Evolutionary conservation across 2,888 invertebrate genomes (phyloP).

Genomic region (Ophonus ardosiacus): DNA sequence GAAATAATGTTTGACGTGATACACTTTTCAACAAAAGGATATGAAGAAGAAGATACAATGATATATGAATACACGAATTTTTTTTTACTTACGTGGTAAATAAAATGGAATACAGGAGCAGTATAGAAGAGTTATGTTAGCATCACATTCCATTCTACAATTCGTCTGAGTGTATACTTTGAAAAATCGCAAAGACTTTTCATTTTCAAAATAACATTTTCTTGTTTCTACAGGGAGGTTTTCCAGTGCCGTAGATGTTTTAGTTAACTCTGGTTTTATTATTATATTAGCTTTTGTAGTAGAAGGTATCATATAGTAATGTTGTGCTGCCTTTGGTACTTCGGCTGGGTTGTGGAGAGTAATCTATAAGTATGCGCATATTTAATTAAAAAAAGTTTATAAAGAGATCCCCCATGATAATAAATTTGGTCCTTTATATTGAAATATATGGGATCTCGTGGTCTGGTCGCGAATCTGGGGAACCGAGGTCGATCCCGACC

Average conservation of each 20-base stretch:
- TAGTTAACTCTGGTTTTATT: slow-evolving; percentile 68
- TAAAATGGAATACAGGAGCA: neutral
- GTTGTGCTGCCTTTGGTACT: slow-evolving; percentile 67
- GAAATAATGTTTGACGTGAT: no score
- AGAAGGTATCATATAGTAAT: slow-evolving; percentile 67
- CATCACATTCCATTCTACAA: neutral
- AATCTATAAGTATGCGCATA: slow-evolving; percentile 66
- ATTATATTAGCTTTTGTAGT: slow-evolving; percentile 67
- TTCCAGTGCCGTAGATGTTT: slow-evolving; percentile 67
- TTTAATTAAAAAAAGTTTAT: neutral
- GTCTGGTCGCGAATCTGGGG: no score
- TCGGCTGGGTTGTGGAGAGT: slow-evolving; percentile 71
- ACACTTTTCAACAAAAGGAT: no score
- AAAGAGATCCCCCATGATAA: no score
- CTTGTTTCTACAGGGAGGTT: slow-evolving; percentile 65
- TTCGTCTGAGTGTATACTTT: slow-evolving; percentile 9
- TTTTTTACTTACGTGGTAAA: neutral
- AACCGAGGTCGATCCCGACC: no score
- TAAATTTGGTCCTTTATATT: no score
- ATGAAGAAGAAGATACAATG: no score
- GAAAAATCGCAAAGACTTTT: neutral
- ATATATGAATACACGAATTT: no score
- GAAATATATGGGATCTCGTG: no score
- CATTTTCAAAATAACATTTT: neutral
- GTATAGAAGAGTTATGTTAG: neutral